phyloP scores from a whole-genome alignment of 2,797 vertebrate genomes.

The Neomorphus geoffroyi region DNA sequence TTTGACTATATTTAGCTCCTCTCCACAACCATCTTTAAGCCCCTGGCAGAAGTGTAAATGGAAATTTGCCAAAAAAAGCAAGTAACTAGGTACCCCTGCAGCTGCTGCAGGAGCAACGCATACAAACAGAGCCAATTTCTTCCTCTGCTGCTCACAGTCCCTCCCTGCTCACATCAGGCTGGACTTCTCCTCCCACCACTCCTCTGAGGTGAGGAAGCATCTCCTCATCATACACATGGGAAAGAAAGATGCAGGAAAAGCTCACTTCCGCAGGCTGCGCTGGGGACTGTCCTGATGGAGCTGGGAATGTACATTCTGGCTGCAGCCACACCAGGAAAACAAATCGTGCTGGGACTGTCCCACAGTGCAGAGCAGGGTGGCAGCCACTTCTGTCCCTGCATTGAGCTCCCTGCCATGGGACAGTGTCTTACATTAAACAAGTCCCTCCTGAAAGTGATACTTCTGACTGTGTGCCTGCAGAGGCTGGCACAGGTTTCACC shows the following conservation, averaged over 20 bases:
- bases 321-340: not conserved
- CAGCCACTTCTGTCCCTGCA: not conserved
- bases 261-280: not conserved
- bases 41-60: not conserved
- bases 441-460: not conserved
- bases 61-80: not conserved
- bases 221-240: not conserved
- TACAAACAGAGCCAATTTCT: not conserved
- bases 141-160: not conserved
- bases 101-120: fast-evolving
- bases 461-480: not conserved
- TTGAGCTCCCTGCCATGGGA: not conserved
- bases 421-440: not conserved
- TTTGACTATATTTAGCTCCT: not conserved
- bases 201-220: not conserved
- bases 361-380: not conserved
- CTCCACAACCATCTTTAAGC: not conserved
- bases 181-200: not conserved
- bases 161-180: not conserved
- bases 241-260: constrained; percentile 6
- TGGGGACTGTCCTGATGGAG: not conserved
- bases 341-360: not conserved
- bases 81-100: not conserved
- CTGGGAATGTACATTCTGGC: not conserved
- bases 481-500: not conserved